phyloP scores from a whole-genome alignment of 2,797 vertebrate species.

The Brachyrhaphis roseni region DNA sequence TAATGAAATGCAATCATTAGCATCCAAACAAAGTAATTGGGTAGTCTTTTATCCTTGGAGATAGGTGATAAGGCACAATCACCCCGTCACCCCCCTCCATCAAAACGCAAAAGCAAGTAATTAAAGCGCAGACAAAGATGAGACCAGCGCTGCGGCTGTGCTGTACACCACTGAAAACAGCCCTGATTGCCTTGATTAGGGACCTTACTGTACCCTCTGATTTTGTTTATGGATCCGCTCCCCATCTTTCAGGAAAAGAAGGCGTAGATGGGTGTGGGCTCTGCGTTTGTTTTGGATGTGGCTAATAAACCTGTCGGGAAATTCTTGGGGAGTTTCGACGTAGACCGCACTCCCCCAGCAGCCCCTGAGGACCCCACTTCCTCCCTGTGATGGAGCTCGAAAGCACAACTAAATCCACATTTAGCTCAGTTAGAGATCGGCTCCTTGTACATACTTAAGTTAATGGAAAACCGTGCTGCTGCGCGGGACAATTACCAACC shows the following conservation, averaged over 20 bases:
- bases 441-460: slow-evolving; percentile 64
- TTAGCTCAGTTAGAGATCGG: slow-evolving; percentile 57
- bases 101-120: slow-evolving; percentile 99
- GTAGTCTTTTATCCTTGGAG: slow-evolving; percentile 92
- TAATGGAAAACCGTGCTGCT: slow-evolving; percentile 65
- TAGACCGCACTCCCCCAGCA: background rate
- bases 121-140: slow-evolving; percentile 98
- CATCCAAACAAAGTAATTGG: slow-evolving; percentile 99
- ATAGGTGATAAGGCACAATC: slow-evolving; percentile 99
- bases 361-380: slow-evolving; percentile 12
- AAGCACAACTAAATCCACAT: slow-evolving; percentile 53
- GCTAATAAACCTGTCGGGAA: slow-evolving; percentile 16
- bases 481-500: slow-evolving; percentile 66
- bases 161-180: slow-evolving; percentile 97
- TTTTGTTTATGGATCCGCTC: slow-evolving; percentile 90
- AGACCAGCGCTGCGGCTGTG: slow-evolving; percentile 90
- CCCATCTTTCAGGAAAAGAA: slow-evolving; percentile 61
- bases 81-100: slow-evolving; percentile 91
- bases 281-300: slow-evolving; percentile 34
- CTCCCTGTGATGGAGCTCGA: slow-evolving; percentile 35
- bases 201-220: slow-evolving; percentile 93
- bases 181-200: slow-evolving; percentile 99
- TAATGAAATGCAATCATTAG: slow-evolving; percentile 99
- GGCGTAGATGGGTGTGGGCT: slow-evolving; percentile 34
- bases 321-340: slow-evolving; percentile 8